Evolutionary conservation across 1,140 invertebrate genomes (phyloP), one percentile per base, ranked within the genome.

Genomic region (Apis cerana): DNA sequence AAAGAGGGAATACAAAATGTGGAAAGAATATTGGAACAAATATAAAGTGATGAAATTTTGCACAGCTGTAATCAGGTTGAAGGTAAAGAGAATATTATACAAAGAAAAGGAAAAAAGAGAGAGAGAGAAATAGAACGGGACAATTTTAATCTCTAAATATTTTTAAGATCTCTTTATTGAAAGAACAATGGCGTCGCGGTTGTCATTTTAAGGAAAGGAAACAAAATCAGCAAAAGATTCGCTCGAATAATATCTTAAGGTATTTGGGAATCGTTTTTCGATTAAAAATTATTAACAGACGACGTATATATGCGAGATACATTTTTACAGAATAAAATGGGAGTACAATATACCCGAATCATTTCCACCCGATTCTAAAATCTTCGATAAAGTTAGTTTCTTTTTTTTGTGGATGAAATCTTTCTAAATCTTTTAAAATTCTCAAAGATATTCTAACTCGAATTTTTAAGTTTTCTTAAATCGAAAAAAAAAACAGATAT

Each of bases 361-460:
- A 15, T 0, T 69, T 23, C 48, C 72, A 11, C 1, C 33, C 1
- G 56, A 76, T 54, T 58, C 71, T 19, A 13, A 50, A 19, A 10
- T 82, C n/a, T 82, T 76, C 21, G 23, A 82, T 2, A 54, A 76
- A 54, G 80, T 82, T 33, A 76, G 80, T 82, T 21, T 15, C 4
- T 8, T 12, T 2, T n/a, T 27, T 27, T 27, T 19, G 9, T 1
- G 7, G 15, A 10, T 7, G 5, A 10, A 19, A 33, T 19, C 9
- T 33, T 4, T 64, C 23, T 4, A 1, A 3, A 64, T 64, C 19
- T 33, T 27, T 23, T 27, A 15, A n/a, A 3, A 27, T 4, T 62
- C 27, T 0, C 13, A 13, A 62, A 2, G n/a, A 43, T 43, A 43
- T 43, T 43, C 33, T 43, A 43, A 43, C 5, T 43, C 33, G 33